phyloP scores from a whole-genome alignment of 37 sponge, comb jelly and placozoan genomes.

The Axinella damicornis region DNA sequence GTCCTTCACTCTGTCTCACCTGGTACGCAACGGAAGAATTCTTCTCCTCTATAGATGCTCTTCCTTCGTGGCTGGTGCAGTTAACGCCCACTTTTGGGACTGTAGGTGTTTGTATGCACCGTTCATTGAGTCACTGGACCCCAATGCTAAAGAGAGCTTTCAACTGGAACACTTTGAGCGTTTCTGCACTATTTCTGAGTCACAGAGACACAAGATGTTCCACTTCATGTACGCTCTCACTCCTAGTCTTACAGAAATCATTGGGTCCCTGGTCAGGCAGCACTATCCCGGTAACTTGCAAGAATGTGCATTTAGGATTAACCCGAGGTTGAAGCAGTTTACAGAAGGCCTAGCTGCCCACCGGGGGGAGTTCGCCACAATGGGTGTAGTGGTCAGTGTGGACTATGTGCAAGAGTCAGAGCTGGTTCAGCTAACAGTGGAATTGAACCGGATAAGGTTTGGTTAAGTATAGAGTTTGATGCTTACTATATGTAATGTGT shows the following conservation, averaged over 20 bases:
- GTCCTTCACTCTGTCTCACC: constrained; percentile 1
- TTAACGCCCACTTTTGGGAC: constrained; percentile 3
- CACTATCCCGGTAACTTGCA: not conserved
- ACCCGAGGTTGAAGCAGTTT: not conserved
- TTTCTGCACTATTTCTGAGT: not conserved
- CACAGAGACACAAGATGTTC: not conserved
- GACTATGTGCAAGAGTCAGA: constrained; percentile 32
- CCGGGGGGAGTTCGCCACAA: not conserved
- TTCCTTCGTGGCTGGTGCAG: not conserved
- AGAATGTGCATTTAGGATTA: constrained; percentile 11
- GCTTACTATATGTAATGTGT: too few species aligned
- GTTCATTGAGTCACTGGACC: constrained; percentile 12
- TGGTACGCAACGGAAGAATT: constrained; percentile 12
- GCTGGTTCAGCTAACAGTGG: not conserved
- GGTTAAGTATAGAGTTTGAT: too few species aligned
- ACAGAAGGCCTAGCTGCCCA: not conserved
- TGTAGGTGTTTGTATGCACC: constrained; percentile 26
- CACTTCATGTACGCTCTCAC: constrained; percentile 41
- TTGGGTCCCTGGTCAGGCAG: not conserved
- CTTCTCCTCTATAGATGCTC: not conserved
- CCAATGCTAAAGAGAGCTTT: not conserved
- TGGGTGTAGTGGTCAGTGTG: constrained; percentile 9
- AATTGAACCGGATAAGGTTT: not conserved
- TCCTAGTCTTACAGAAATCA: constrained; percentile 1
- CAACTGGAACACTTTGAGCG: constrained; percentile 4